Percentiles rank a stretch among this genome's conserved stretches.
phyloP scores from a whole-genome alignment of 2,797 vertebrate genomes.

The Glyptemys insculpta region DNA sequence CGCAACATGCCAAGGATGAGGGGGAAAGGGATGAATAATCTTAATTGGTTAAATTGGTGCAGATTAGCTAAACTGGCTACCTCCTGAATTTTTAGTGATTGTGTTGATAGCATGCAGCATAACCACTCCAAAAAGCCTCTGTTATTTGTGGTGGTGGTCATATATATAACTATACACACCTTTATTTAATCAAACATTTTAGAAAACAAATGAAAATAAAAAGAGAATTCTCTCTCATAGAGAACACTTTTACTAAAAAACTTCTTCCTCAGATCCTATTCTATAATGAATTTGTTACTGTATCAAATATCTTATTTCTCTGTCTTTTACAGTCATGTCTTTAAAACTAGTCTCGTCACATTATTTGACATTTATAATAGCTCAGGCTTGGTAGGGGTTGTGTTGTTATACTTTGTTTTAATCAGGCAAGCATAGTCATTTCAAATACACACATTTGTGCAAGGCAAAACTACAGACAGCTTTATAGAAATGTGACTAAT shows the following conservation, averaged over 20 bases:
- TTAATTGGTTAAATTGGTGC: not conserved
- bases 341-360: not conserved
- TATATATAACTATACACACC: not conserved
- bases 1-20: not conserved
- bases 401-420: not conserved
- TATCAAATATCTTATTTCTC: not conserved
- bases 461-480: not conserved
- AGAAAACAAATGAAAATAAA: not conserved
- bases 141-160: too few relatives aligned
- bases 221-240: not conserved
- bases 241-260: not conserved
- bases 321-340: not conserved
- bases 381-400: not conserved
- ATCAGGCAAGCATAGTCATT: not conserved
- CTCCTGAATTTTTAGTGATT: not conserved
- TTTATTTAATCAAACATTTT: not conserved
- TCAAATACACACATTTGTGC: not conserved
- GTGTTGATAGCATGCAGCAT: not conserved
- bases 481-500: not conserved
- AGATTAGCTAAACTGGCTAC: not conserved
- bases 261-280: not conserved
- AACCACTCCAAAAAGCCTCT: too few relatives aligned
- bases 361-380: not conserved
- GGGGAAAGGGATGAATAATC: not conserved
- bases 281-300: not conserved